phyloP scores from a whole-genome alignment of 2,888 invertebrate genomes.

The Petrophora chlorosata region DNA sequence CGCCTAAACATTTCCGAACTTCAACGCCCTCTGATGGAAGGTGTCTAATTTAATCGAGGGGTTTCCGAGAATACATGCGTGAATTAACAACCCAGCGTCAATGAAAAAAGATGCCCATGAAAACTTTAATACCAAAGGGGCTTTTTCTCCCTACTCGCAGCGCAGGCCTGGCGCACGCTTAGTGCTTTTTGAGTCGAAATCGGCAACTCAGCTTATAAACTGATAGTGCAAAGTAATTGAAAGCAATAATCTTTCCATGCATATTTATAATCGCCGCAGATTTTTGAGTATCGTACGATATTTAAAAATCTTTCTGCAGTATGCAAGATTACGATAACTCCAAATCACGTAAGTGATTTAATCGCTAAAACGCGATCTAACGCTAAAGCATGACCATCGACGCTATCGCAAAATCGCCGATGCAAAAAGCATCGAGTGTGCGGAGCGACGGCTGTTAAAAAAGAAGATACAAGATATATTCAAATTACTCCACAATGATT shows the following conservation, averaged over 20 bases:
- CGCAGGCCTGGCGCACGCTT: slow-evolving; percentile 3
- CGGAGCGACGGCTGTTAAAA: slow-evolving; percentile 2
- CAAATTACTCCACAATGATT: slow-evolving; percentile 60
- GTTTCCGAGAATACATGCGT: slow-evolving; percentile 12
- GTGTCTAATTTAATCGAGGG: slow-evolving; percentile 15
- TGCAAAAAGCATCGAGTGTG: not conserved
- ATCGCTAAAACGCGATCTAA: too few relatives aligned
- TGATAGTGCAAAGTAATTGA: too few relatives aligned
- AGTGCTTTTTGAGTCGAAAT: not conserved
- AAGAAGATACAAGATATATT: slow-evolving; percentile 46
- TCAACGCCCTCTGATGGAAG: slow-evolving; percentile 9
- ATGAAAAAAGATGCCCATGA: slow-evolving; percentile 6
- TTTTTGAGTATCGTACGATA: too few relatives aligned
- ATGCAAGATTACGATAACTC: too few relatives aligned
- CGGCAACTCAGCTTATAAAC: not conserved
- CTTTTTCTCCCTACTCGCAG: too few relatives aligned
- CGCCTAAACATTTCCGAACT: slow-evolving; percentile 7
- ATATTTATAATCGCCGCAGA: too few relatives aligned
- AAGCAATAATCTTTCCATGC: too few relatives aligned
- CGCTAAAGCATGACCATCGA: too few relatives aligned
- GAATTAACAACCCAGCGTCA: slow-evolving; percentile 8
- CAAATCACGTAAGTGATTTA: too few relatives aligned
- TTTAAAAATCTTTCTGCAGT: too few relatives aligned
- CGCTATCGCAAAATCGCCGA: slow-evolving; percentile 6
- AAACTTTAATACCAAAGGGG: slow-evolving; percentile 2